Conservation (phyloP, 1,140 invertebrate species). For the Hetaerina americana region DNA sequence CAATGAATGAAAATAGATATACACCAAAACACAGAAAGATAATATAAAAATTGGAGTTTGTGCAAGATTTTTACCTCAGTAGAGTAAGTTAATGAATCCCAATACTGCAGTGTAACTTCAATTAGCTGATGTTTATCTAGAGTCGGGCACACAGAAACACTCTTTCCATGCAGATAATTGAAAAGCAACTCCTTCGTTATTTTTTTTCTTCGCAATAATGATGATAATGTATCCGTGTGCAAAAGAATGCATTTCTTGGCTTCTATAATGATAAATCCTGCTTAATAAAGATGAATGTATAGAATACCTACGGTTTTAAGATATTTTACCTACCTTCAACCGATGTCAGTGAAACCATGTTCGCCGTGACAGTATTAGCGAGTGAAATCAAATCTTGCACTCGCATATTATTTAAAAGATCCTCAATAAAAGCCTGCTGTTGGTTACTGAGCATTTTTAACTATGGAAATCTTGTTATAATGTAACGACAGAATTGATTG, state of each 20-base stretch:
- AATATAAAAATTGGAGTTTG: neutral
- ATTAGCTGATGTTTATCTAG: slow-evolving; percentile 33
- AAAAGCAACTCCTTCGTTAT: slow-evolving; percentile 34
- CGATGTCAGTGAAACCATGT: neutral
- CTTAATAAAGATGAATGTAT: no score
- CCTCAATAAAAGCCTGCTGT: neutral
- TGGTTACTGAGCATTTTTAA: neutral
- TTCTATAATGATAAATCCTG: slow-evolving; percentile 28
- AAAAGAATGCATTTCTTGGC: slow-evolving; percentile 29
- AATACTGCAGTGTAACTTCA: slow-evolving; percentile 27
- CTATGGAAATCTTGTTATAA: no score
- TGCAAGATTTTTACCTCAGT: neutral
- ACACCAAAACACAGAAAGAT: neutral
- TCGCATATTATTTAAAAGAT: neutral
- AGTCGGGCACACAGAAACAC: slow-evolving; percentile 25
- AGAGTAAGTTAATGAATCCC: slow-evolving; percentile 18
- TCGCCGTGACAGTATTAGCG: neutral
- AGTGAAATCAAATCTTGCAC: neutral
- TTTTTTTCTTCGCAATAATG: slow-evolving; percentile 29
- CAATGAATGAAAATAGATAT: neutral
- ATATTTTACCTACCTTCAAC: neutral
- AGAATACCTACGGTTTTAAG: no score
- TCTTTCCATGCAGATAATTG: slow-evolving; percentile 29
- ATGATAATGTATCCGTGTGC: slow-evolving; percentile 26
- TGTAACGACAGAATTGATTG: no score